Evolutionary conservation across 1,140 invertebrate genomes (phyloP).

Genomic region (Bombus ignitus): DNA sequence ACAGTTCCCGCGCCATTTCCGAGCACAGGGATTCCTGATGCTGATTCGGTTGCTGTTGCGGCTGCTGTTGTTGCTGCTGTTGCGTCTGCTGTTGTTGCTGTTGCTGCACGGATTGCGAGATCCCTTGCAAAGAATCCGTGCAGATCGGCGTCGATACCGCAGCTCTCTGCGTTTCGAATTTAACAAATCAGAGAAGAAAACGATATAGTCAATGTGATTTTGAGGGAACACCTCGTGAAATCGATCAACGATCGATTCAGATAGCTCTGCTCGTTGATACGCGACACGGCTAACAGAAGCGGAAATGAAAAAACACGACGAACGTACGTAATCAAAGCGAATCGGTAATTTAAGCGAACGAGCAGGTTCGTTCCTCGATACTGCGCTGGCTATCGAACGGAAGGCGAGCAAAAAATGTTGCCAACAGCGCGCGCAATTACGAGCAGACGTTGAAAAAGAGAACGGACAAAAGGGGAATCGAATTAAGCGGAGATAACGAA

Average conservation of each 20-base stretch:
- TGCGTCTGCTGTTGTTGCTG: constrained; percentile 78
- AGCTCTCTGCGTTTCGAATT: constrained; percentile 57
- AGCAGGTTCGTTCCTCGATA: not conserved
- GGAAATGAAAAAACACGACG: not conserved
- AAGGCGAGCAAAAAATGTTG: not conserved
- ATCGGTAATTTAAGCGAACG: constrained; percentile 4
- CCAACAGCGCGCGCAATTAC: not conserved
- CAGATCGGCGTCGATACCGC: constrained; percentile 70
- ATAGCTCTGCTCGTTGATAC: not conserved
- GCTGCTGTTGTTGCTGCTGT: constrained; percentile 83
- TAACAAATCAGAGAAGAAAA: not conserved
- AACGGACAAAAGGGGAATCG: not conserved
- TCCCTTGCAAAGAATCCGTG: constrained; percentile 79
- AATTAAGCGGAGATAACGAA: not conserved
- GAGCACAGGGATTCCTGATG: constrained; percentile 90
- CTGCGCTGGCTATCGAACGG: not conserved
- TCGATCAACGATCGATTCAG: not conserved
- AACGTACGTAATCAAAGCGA: not conserved
- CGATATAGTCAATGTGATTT: not conserved
- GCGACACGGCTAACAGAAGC: not conserved
- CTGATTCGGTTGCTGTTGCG: constrained; percentile 64
- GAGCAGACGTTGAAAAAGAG: not conserved
- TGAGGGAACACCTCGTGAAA: too few relatives aligned
- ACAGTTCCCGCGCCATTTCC: constrained; percentile 91
- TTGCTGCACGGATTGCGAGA: constrained; percentile 75